Evolutionary conservation across 30 jellyfish, hydroid and myxozoan species (phyloP), one percentile per base, ranked within the genome.

Genomic region (Turritopsis dohrnii): DNA sequence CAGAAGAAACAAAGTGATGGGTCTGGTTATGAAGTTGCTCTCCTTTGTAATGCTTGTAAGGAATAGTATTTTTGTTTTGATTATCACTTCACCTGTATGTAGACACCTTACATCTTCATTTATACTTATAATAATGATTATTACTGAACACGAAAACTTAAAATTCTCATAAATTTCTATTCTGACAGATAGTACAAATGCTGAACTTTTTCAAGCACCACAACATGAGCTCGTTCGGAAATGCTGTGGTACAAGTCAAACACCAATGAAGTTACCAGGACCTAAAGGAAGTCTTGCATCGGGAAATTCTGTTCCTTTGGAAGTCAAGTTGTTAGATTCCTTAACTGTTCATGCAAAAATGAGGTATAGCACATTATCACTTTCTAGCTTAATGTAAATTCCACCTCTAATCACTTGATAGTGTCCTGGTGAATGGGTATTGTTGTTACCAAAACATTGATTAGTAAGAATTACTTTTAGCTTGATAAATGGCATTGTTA

Each of bases 291-390:
- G 93, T 29, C 71, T 72, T 21, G 99, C 97, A n/a, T 87, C 95
- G 60, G 88, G 97, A 24, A 96, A 94, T 22, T 83, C 88, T 8
- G 89, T 86, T 1, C 99, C 99, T 8, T 89, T 96, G 66, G 96
- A 94, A 18, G 85, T 94, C 93, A 96, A 94, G 82, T 85, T 94
- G 91, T 84, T 94, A 21, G 99, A 94, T 79, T 89, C 99, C 0
- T 88, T 94, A 7, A 94, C 99, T 22, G 97, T 89, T n/a, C 99
- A 94, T 83, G 96, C 99, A 21, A 94, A 94, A 86, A 94, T 94
- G 99, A 89, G 99, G 99, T 88, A 93, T n/a, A n/a, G n/a, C n/a
- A n/a, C n/a, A n/a, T n/a, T n/a, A n/a, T n/a, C n/a, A n/a, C n/a
- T n/a, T n/a, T n/a, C n/a, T n/a, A n/a, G n/a, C n/a, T n/a, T n/a